Evolutionary conservation across 2,113 vertebrate genomes (phyloP).

Genomic region (Varanus salvator): DNA sequence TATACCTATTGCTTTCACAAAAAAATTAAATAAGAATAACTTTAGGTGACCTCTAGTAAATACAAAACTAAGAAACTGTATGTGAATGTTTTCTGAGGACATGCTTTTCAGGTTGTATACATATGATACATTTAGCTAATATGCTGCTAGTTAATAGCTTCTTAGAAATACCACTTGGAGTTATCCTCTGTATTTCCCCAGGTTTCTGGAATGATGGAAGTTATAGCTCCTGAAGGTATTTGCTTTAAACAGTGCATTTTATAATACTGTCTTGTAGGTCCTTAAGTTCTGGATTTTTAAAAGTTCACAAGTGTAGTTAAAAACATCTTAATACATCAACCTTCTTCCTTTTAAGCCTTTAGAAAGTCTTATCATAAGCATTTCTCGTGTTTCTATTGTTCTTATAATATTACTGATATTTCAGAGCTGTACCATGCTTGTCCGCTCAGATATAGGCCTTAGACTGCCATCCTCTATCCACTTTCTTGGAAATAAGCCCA

Average conservation of each 20-base stretch:
- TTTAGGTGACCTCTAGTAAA: background rate
- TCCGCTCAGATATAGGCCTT: background rate
- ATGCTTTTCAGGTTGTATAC: constrained; percentile 16
- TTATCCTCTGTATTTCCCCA: constrained; percentile 41
- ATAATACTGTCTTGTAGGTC: background rate
- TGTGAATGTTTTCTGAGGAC: constrained; percentile 37
- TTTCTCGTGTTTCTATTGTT: background rate
- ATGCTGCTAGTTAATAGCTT: constrained; percentile 2
- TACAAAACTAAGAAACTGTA: constrained; percentile 39
- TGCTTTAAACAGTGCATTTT: constrained; percentile 20
- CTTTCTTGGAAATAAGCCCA: background rate
- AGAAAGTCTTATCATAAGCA: background rate
- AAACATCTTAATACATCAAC: background rate
- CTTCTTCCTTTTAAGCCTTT: background rate
- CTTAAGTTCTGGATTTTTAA: constrained; percentile 5
- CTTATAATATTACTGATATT: background rate
- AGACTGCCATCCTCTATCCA: background rate
- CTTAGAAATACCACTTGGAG: background rate
- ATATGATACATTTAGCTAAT: background rate
- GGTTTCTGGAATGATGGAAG: constrained; percentile 47
- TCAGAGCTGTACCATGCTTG: background rate
- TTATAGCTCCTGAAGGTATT: constrained; percentile 48
- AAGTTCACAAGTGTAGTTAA: background rate
- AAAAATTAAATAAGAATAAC: background rate
- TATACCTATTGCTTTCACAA: background rate